Evolutionary conservation across 2,113 vertebrate species (phyloP), one percentile per base, ranked within the genome.

Genomic region (Triplophysa dalaica): DNA sequence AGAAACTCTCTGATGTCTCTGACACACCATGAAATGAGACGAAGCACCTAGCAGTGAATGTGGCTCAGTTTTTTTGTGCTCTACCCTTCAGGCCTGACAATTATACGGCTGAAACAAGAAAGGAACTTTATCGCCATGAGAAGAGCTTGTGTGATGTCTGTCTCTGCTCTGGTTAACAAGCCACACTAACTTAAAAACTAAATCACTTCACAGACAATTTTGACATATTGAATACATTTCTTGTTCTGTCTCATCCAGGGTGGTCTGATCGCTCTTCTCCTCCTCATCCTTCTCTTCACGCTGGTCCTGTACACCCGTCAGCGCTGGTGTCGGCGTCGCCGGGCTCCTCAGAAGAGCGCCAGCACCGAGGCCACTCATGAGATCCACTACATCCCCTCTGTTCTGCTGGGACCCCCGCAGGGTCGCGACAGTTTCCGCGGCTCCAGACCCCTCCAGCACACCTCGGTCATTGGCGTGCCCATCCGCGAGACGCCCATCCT

Each of bases 351-450:
- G 91, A 99, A 99, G 89, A 99, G 98, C 0, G 98, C 98, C 22
- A 99, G 97, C 87, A 98, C 97, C 0, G 97, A 99, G 89, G 98
- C 97, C 86, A 99, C 97, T 0, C 97, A 99, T 0, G 97, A 99
- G 91, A 99, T 99, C 88, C 98, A 99, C 91, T 99, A 99, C 90
- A 99, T 98, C 74, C 98, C 97, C 0, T 99, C 98, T 0, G 95
- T 98, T 60, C 93, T 99, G 85, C 94, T 99, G 33, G 98, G 97
- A 0, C 94, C 96, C 0, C 93, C 96, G 0, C 97, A 97, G 86
- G 95, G 95, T 38, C 92, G 97, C 0, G 98, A 98, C 81, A 95
- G 93, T 89, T 98, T 96, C 90, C 93, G 96, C 4, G 90, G 89
- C 63, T 92, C 96, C 0, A 91, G 93, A 64, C 89, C 97, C 80